Evolutionary conservation across 2,113 vertebrate species (phyloP).

Genomic region (Mirza zaza): DNA sequence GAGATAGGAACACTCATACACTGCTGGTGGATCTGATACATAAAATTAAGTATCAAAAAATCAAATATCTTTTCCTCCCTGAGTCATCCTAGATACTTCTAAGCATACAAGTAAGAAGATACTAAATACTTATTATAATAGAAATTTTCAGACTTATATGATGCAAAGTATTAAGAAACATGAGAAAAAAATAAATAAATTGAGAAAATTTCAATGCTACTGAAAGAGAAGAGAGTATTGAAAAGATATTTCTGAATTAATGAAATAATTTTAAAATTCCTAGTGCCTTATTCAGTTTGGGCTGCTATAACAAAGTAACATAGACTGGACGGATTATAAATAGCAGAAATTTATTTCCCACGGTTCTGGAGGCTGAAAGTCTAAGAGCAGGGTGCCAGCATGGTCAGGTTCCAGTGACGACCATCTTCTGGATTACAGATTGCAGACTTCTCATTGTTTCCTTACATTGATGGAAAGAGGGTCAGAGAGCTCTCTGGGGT

Average conservation of each 20-base stretch:
- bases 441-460: background rate
- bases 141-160: background rate
- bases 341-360: background rate
- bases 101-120: background rate
- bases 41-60: background rate
- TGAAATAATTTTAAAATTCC: background rate
- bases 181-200: background rate
- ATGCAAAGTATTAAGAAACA: background rate
- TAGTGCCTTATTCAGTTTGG: background rate
- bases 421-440: background rate
- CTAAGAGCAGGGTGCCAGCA: background rate
- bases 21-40: no score
- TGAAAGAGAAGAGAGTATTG: background rate
- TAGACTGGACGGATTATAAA: background rate
- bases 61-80: background rate
- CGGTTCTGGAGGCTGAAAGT: background rate
- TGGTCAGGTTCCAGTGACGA: background rate
- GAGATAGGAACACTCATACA: no score
- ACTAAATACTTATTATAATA: background rate
- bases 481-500: background rate
- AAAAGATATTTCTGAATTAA: background rate
- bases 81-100: background rate
- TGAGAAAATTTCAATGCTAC: background rate
- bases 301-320: background rate
- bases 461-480: background rate